These are phyloP conservation scores for Bergia sp. DNA, from an alignment of 92 coral and sea anemone species.

Conservation along the genomic window DNA sequence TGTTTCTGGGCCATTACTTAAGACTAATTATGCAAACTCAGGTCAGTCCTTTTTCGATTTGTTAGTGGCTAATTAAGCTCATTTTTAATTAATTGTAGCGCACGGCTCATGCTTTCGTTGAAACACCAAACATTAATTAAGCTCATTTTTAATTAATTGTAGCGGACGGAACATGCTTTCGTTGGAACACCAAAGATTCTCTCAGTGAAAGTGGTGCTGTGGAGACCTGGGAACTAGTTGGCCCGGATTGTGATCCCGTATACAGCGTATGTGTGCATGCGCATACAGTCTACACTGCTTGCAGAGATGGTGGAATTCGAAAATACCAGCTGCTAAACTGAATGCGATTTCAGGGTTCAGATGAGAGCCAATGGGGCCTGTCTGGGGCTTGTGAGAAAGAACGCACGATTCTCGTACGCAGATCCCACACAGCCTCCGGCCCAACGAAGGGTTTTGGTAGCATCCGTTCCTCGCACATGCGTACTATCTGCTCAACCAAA, in stretches of 20 bases:
- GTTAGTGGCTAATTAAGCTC: too few relatives aligned
- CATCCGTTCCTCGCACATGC: too few relatives aligned
- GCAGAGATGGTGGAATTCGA: constrained; percentile 85
- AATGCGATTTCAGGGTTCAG: neutral
- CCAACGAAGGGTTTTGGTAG: too few relatives aligned
- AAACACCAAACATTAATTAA: constrained; percentile 44
- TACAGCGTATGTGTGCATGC: constrained; percentile 70
- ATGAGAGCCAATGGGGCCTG: too few relatives aligned
- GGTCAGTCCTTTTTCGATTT: too few relatives aligned
- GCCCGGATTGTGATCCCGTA: constrained; percentile 93
- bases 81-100: constrained; percentile 46
- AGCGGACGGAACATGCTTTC: constrained; percentile 94
- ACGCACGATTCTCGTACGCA: too few relatives aligned
- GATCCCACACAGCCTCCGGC: too few relatives aligned
- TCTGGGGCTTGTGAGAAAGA: too few relatives aligned
- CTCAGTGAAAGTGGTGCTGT: constrained; percentile 33
- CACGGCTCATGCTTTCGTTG: constrained; percentile 87
- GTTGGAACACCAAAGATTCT: constrained; percentile 61
- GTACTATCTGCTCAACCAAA: too few relatives aligned
- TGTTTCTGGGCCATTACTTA: too few relatives aligned
- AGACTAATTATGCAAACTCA: too few relatives aligned
- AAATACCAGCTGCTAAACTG: constrained; percentile 62
- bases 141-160: neutral
- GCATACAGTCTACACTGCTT: constrained; percentile 77
- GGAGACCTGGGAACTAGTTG: constrained; percentile 78